phyloP scores from a whole-genome alignment of 2,797 vertebrate species.

The Parauchenoglanis ngamensis region DNA sequence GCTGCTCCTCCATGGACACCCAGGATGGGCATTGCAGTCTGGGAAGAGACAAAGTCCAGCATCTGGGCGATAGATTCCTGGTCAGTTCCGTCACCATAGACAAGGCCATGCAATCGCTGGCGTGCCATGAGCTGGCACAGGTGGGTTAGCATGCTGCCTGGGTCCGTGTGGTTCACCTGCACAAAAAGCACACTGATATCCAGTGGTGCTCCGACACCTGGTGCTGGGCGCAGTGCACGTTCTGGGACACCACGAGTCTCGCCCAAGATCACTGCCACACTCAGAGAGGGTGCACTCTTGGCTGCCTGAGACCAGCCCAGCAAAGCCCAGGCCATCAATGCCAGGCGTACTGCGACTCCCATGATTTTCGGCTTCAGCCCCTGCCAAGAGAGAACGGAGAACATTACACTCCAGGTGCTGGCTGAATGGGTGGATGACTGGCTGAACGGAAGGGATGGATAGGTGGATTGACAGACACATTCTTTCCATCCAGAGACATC shows the following conservation, averaged over 20 bases:
- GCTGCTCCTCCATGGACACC: slow-evolving; percentile 96
- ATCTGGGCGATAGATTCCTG: slow-evolving; percentile 98
- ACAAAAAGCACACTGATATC: slow-evolving; percentile 90
- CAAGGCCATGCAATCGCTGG: slow-evolving; percentile 92
- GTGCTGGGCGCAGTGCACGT: slow-evolving; percentile 83
- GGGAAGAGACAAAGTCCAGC: slow-evolving; percentile 98
- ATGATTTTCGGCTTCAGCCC: slow-evolving; percentile 82
- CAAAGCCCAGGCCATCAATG: slow-evolving; percentile 79
- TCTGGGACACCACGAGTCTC: slow-evolving; percentile 86
- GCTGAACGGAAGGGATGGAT: not conserved
- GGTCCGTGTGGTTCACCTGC: slow-evolving; percentile 96
- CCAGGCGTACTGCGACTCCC: slow-evolving; percentile 77
- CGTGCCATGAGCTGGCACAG: slow-evolving; percentile 95
- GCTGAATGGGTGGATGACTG: not conserved
- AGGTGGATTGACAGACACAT: not conserved
- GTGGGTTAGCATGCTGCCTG: slow-evolving; percentile 95
- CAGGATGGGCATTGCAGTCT: slow-evolving; percentile 93
- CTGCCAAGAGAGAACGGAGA: slow-evolving; percentile 64
- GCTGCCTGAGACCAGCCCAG: slow-evolving; percentile 74
- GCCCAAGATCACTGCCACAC: slow-evolving; percentile 93
- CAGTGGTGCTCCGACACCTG: slow-evolving; percentile 81
- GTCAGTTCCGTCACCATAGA: slow-evolving; percentile 96
- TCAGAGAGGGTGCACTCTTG: slow-evolving; percentile 90
- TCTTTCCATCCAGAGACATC: not conserved
- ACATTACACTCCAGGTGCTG: not conserved